phyloP scores from a whole-genome alignment of 2,888 invertebrate species.

The Erannis defoliaria region DNA sequence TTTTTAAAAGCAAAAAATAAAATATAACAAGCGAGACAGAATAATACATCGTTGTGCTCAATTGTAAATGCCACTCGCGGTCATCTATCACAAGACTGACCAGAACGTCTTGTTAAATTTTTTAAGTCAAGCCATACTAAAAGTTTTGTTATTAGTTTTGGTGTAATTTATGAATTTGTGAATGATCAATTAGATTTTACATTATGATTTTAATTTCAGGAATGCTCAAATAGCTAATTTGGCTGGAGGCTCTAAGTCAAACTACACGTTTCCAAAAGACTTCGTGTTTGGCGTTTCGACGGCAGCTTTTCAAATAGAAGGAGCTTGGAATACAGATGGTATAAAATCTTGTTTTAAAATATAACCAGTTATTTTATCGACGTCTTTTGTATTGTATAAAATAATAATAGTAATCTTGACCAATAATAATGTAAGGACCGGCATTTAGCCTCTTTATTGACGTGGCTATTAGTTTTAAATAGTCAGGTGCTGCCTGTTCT shows the following conservation, averaged over 20 bases:
- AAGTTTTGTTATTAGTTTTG: too few relatives aligned
- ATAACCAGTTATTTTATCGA: background rate
- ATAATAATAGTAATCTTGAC: background rate
- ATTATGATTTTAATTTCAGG: constrained; percentile 57
- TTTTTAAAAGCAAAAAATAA: too few relatives aligned
- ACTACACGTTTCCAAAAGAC: constrained; percentile 83
- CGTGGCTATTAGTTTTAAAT: too few relatives aligned
- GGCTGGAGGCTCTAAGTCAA: constrained; percentile 73
- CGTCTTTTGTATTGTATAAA: background rate
- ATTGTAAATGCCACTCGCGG: too few relatives aligned
- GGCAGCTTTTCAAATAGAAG: constrained; percentile 88
- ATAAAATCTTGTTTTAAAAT: background rate
- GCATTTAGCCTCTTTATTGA: too few relatives aligned
- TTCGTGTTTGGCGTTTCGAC: constrained; percentile 88
- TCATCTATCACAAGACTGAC: too few relatives aligned
- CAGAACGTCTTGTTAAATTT: too few relatives aligned
- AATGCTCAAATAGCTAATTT: constrained; percentile 65
- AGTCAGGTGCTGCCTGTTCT: too few relatives aligned
- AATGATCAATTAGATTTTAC: background rate
- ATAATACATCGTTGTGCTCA: too few relatives aligned
- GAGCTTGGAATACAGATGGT: constrained; percentile 85
- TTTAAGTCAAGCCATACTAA: too few relatives aligned
- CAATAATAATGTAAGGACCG: background rate
- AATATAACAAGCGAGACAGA: too few relatives aligned
- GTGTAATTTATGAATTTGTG: background rate